phyloP scores from a whole-genome alignment of 2,113 vertebrate species.

The Daboia siamensis region DNA sequence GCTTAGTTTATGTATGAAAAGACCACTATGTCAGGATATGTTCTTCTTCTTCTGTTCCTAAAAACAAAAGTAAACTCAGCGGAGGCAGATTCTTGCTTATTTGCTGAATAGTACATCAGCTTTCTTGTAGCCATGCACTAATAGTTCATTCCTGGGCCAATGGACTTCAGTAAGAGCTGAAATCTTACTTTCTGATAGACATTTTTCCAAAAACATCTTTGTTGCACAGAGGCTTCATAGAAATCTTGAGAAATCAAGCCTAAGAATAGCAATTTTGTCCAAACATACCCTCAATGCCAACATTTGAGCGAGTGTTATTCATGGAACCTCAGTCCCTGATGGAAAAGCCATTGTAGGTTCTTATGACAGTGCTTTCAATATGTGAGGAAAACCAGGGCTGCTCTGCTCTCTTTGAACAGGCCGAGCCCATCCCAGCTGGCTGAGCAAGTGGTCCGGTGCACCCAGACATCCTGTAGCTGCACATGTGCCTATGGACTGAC shows the following conservation, averaged over 20 bases:
- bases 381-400: constrained; percentile 15
- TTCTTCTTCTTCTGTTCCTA: background rate
- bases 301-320: constrained; percentile 1
- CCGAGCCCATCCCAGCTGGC: constrained; percentile 13
- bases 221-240: background rate
- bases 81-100: background rate
- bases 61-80: background rate
- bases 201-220: background rate
- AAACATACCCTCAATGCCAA: background rate
- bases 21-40: background rate
- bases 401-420: constrained; percentile 4
- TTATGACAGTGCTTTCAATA: background rate
- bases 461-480: background rate
- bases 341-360: background rate
- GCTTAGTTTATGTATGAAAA: background rate
- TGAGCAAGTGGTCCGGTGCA: background rate
- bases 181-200: background rate
- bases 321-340: background rate
- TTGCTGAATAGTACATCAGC: background rate
- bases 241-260: background rate
- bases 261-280: background rate
- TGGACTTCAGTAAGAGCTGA: background rate
- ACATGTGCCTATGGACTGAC: background rate
- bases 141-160: background rate
- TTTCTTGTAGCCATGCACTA: background rate